These are phyloP conservation scores for Sylvia borin DNA, from an alignment of 2,797 vertebrate species.

Conservation along the genomic window DNA sequence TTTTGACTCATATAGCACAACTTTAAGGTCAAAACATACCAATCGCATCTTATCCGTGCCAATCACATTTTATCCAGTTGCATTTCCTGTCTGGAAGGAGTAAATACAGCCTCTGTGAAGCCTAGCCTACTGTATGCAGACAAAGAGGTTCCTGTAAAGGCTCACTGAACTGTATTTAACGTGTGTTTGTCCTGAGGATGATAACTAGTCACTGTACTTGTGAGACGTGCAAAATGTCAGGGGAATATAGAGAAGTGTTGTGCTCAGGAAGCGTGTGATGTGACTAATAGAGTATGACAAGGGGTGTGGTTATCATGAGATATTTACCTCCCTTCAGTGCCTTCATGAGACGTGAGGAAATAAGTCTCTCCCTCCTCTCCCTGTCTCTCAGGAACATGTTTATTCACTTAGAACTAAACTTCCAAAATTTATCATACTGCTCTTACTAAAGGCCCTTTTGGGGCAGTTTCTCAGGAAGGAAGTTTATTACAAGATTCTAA, in stretches of 20 bases:
- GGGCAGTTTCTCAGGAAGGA: slow-evolving; percentile 37
- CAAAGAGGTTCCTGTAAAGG: slow-evolving; percentile 46
- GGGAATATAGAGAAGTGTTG: slow-evolving; percentile 59
- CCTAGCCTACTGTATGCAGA: background rate
- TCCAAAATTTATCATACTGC: slow-evolving; percentile 10
- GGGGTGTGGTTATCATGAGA: slow-evolving; percentile 74
- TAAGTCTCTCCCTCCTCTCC: slow-evolving; percentile 22
- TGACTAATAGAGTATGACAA: slow-evolving; percentile 77
- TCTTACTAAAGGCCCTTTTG: slow-evolving; percentile 7
- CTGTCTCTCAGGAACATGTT: slow-evolving; percentile 38
- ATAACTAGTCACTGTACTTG: slow-evolving; percentile 48
- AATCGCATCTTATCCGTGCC: background rate
- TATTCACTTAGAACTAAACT: slow-evolving; percentile 25
- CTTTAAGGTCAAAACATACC: slow-evolving; percentile 11
- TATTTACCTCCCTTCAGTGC: slow-evolving; percentile 61
- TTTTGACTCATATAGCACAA: background rate
- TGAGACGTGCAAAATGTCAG: slow-evolving; percentile 77
- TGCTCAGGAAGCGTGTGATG: slow-evolving; percentile 69
- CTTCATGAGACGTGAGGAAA: slow-evolving; percentile 54
- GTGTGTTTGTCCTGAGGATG: slow-evolving; percentile 46
- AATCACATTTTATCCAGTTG: background rate
- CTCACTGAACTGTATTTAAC: slow-evolving; percentile 24
- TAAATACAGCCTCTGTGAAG: slow-evolving; percentile 13
- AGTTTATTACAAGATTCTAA: slow-evolving; percentile 9
- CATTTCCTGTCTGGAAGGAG: slow-evolving; percentile 19